phyloP scores from a whole-genome alignment of 2,113 vertebrate genomes.

The Proterorhinus semilunaris region DNA sequence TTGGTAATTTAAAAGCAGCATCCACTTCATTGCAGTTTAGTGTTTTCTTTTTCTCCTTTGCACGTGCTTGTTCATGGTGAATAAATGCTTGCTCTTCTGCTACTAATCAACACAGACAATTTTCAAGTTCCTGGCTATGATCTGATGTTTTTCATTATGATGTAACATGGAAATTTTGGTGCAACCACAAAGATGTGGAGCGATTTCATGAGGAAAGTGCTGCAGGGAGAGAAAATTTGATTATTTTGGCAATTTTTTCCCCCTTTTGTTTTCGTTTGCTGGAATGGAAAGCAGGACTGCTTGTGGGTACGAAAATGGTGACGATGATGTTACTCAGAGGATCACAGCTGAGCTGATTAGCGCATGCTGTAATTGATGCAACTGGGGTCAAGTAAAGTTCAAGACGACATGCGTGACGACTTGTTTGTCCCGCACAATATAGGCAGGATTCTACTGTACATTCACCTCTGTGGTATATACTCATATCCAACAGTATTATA shows the following conservation, averaged over 20 bases:
- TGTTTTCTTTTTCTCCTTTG: conserved; percentile 14
- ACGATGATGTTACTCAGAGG: conserved; percentile 19
- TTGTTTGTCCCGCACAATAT: neutral
- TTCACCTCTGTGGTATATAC: too few relatives aligned
- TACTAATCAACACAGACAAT: conserved; percentile 47
- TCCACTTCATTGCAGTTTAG: conserved; percentile 3
- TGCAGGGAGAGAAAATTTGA: conserved; percentile 40
- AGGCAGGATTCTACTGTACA: too few relatives aligned
- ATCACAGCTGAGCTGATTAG: conserved; percentile 24
- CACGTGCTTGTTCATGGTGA: conserved; percentile 46
- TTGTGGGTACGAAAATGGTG: conserved; percentile 27
- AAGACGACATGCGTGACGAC: conserved; percentile 11
- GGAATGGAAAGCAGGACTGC: conserved; percentile 27
- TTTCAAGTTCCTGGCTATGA: conserved; percentile 59
- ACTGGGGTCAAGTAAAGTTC: conserved; percentile 19
- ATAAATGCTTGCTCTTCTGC: conserved; percentile 37
- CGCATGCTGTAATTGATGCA: conserved; percentile 38
- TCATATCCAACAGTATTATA: too few relatives aligned
- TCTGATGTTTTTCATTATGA: conserved; percentile 60
- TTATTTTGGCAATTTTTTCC: conserved; percentile 48
- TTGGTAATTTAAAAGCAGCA: conserved; percentile 3
- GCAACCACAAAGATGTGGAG: conserved; percentile 62
- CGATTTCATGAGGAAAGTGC: conserved; percentile 49
- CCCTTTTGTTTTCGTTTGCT: conserved; percentile 34
- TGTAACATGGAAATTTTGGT: conserved; percentile 64